Evolutionary conservation across 2,113 vertebrate species (phyloP).

Genomic region (Cacatua alba): DNA sequence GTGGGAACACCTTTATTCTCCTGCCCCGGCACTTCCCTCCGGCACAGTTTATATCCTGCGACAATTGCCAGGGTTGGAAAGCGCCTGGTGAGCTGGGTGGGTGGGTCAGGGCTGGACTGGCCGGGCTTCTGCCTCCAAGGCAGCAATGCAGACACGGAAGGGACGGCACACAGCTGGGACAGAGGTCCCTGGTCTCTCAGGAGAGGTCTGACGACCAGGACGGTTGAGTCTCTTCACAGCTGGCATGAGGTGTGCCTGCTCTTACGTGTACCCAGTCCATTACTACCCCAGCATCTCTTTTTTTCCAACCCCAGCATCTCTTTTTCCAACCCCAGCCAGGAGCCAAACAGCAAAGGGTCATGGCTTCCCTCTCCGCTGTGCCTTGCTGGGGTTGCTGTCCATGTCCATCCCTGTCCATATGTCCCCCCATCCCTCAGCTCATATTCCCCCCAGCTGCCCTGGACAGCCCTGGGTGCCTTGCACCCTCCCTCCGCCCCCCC

Average conservation of each 20-base stretch:
- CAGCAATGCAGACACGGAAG: not conserved
- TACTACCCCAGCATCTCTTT: not conserved
- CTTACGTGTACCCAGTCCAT: rapidly evolving
- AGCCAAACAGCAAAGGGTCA: not conserved
- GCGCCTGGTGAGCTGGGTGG: not conserved
- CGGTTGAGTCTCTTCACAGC: not conserved
- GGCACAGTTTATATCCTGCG: not conserved
- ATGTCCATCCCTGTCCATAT: not conserved
- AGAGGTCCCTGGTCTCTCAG: rapidly evolving
- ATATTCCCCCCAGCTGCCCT: not conserved
- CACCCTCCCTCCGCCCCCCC: not conserved
- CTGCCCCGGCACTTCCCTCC: not conserved
- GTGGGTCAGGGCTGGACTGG: not conserved
- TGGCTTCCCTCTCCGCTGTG: not conserved
- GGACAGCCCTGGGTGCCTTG: not conserved
- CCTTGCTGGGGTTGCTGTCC: not conserved
- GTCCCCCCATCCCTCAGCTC: not conserved
- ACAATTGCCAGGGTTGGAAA: not conserved
- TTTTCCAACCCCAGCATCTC: not conserved
- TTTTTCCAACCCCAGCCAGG: not conserved
- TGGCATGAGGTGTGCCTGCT: not conserved
- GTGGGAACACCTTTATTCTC: constrained; percentile 28
- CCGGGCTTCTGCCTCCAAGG: not conserved
- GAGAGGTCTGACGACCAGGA: not conserved
- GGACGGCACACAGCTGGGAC: not conserved